Evolutionary conservation across 2,797 vertebrate species (phyloP), one percentile per base, ranked within the genome.

Genomic region (Chloroceryle inda): DNA sequence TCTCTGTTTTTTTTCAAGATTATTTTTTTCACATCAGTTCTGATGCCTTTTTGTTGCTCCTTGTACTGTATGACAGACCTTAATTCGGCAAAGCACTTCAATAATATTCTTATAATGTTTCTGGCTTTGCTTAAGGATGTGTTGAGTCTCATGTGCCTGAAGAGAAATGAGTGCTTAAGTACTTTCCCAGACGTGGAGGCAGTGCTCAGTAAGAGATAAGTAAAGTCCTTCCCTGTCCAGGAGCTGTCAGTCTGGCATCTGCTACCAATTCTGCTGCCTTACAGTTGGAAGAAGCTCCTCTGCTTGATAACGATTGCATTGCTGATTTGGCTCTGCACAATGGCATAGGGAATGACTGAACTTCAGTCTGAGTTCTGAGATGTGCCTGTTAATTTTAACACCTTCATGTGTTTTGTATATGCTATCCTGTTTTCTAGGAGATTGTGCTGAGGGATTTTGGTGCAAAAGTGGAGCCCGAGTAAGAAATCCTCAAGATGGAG

Each of bases 371-470:
- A 10, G 9, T 55, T 55, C 19, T 84, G 71, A 67, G 37, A 38
- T 2, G 2, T 66, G 21, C 11, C 2, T 31, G 1, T 31, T 45
- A 4, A 4, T 50, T 86, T 13, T 2, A 62, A 15, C 13, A 0
- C 3, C 20, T 10, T 18, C 0, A 1, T 11, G 19, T 27, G 6
- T 19, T 71, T 84, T 69, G 26, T 73, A 3, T 20, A 12, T 16
- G 10, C 4, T 26, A 0, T 18, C 31, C 23, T 67, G 29, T 80
- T 62, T 93, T 31, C 10, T 53, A 99, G 99, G 99, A 47, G 97
- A 98, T 8, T 99, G 99, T 52, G 94, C 97, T 16, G 98, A 98
- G 89, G 99, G 99, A 6, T 99, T 98, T 96, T 99, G 99, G 99
- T 99, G 99, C 90, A 98, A 74, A 88, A 68, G 93, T 13, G 98